Percentiles rank a stretch among this genome's conserved stretches.
Evolutionary conservation across 2,113 vertebrate species (phyloP).

Genomic region (Xyrauchen texanus): DNA sequence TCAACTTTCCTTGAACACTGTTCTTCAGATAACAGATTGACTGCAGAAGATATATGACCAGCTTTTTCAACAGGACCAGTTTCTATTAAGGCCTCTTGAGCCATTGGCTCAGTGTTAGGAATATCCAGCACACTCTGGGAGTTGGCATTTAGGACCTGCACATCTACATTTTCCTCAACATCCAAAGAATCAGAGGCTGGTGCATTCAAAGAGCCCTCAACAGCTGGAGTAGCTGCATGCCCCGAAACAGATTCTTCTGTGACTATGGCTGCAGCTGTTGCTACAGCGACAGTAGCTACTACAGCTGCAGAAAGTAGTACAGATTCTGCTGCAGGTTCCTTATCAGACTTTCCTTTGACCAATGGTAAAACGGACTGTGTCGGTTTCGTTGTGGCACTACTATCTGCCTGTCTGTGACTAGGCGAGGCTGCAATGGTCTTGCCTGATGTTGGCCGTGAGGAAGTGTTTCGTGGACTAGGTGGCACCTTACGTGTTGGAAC

Average conservation of each 20-base stretch:
- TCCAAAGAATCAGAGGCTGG: slow-evolving; percentile 11
- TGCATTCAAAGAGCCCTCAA: slow-evolving; percentile 24
- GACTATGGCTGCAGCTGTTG: not conserved
- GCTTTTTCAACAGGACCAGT: not conserved
- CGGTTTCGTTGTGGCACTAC: slow-evolving; percentile 59
- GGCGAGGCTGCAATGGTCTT: slow-evolving; percentile 57
- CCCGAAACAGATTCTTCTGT: slow-evolving; percentile 36
- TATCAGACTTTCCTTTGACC: slow-evolving; percentile 51
- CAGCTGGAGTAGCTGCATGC: slow-evolving; percentile 9
- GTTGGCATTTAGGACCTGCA: not conserved
- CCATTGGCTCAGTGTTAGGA: not conserved
- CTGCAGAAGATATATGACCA: not conserved
- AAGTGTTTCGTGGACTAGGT: slow-evolving; percentile 29
- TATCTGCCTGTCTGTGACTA: slow-evolving; percentile 48
- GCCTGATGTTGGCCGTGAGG: slow-evolving; percentile 40
- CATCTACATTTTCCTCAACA: not conserved
- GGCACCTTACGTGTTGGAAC: slow-evolving; percentile 55
- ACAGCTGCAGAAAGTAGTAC: not conserved
- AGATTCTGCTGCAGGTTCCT: not conserved
- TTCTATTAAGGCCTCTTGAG: slow-evolving; percentile 2
- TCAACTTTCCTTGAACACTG: not conserved
- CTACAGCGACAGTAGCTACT: slow-evolving; percentile 3
- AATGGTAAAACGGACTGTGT: slow-evolving; percentile 66
- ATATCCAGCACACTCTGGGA: not conserved
- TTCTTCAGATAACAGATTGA: slow-evolving; percentile 3